Conservation (phyloP, 2,888 invertebrate species). For the Amorpha juglandis region DNA sequence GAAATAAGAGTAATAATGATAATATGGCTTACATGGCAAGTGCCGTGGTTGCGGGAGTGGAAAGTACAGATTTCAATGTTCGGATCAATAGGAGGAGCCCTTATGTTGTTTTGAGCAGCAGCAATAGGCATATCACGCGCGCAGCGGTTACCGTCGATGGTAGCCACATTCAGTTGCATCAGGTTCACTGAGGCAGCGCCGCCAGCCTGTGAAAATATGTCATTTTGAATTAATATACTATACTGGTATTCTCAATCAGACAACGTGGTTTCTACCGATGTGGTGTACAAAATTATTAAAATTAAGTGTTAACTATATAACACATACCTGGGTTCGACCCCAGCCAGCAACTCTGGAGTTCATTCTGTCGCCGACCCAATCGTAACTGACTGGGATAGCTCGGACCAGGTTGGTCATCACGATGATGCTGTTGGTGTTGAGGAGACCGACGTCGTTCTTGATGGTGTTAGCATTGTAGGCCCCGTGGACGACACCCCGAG, state of each 20-base stretch:
- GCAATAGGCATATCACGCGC: slow-evolving; percentile 37
- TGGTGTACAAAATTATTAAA: too few relatives aligned
- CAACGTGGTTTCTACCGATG: too few relatives aligned
- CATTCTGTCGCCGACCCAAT: slow-evolving; percentile 41
- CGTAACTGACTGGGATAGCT: slow-evolving; percentile 43
- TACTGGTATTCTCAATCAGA: too few relatives aligned
- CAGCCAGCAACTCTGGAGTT: slow-evolving; percentile 57
- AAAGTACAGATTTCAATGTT: slow-evolving; percentile 61
- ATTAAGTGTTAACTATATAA: too few relatives aligned
- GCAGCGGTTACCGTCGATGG: slow-evolving; percentile 47
- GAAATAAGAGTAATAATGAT: slow-evolving; percentile 10
- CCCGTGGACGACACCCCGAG: slow-evolving; percentile 61
- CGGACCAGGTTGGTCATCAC: slow-evolving; percentile 34
- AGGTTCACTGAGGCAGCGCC: slow-evolving; percentile 52
- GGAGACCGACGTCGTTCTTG: slow-evolving; percentile 66
- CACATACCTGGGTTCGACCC: slow-evolving; percentile 61
- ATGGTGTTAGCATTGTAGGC: slow-evolving; percentile 55
- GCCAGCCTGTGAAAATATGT: slow-evolving; percentile 40
- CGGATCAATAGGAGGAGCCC: slow-evolving; percentile 54
- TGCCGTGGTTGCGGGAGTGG: slow-evolving; percentile 51
- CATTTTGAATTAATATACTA: too few relatives aligned
- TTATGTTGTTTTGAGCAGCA: slow-evolving; percentile 41
- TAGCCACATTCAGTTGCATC: slow-evolving; percentile 40
- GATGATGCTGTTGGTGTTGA: slow-evolving; percentile 47
- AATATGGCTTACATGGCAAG: slow-evolving; percentile 57